Evolutionary conservation across 1,140 invertebrate genomes (phyloP).

Genomic region (Seison nebaliae): DNA sequence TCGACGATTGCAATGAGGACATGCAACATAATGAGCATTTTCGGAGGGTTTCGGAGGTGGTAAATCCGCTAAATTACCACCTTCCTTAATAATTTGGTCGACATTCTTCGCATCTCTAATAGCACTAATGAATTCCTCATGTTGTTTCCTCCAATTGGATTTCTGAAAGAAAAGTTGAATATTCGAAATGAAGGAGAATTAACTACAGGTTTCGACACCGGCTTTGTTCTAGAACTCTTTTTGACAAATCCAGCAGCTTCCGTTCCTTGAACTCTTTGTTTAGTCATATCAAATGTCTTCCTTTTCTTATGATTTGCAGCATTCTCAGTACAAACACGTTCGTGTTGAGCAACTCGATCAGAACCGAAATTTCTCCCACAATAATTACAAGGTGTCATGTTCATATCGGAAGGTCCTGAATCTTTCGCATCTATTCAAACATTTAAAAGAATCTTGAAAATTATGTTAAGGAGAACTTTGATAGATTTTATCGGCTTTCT

Average conservation of each 20-base stretch:
- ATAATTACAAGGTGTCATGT: conserved; percentile 22
- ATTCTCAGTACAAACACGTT: conserved; percentile 42
- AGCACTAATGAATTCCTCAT: conserved; percentile 63
- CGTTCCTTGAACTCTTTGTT: conserved; percentile 54
- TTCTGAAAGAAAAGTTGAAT: conserved; percentile 14
- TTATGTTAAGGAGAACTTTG: too few relatives aligned
- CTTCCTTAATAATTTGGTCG: conserved; percentile 51
- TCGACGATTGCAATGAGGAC: conserved; percentile 57
- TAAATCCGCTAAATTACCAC: conserved; percentile 54
- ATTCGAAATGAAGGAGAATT: not conserved
- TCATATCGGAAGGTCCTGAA: too few relatives aligned
- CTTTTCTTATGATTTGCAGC: conserved; percentile 36
- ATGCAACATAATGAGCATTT: conserved; percentile 57
- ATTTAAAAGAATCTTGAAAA: too few relatives aligned
- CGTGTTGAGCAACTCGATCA: conserved; percentile 50
- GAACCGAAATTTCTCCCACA: conserved; percentile 39
- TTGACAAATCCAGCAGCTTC: conserved; percentile 48
- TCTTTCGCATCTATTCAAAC: too few relatives aligned
- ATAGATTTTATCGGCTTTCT: too few relatives aligned
- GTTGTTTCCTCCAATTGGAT: conserved; percentile 59
- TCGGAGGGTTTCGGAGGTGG: conserved; percentile 51
- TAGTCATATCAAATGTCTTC: conserved; percentile 56
- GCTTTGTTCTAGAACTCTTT: conserved; percentile 24
- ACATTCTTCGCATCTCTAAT: conserved; percentile 59
- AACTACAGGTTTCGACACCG: conserved; percentile 3